Conservation (phyloP, 2,113 vertebrate genomes). For the Lophochroa leadbeateri region DNA sequence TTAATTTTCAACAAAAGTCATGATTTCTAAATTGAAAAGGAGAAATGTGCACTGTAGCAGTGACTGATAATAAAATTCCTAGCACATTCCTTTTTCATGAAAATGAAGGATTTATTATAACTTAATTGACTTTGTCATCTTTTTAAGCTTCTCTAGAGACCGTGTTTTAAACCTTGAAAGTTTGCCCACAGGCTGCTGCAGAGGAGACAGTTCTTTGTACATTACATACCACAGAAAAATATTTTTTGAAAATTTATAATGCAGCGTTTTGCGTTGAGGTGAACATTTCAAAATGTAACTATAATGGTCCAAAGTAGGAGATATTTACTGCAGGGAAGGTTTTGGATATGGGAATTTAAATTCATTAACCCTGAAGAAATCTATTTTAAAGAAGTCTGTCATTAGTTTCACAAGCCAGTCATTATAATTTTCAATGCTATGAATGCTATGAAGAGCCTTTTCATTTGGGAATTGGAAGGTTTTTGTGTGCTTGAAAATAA, state of each 20-base stretch:
- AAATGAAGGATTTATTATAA: slow-evolving; percentile 31
- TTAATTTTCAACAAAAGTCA: slow-evolving; percentile 7
- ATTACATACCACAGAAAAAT: neutral
- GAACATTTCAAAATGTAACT: slow-evolving; percentile 4
- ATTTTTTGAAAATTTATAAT: neutral
- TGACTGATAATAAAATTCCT: slow-evolving; percentile 1
- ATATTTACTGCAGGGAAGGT: neutral
- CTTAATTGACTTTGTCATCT: slow-evolving; percentile 51
- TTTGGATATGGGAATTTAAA: neutral
- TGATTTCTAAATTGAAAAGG: slow-evolving; percentile 23
- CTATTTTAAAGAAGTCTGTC: neutral
- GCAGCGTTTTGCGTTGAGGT: neutral
- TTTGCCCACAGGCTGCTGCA: slow-evolving; percentile 25
- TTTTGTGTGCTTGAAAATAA: neutral
- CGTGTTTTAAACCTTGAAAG: slow-evolving; percentile 16
- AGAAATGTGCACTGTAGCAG: neutral
- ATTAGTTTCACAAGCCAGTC: neutral
- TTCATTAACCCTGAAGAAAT: slow-evolving; percentile 29
- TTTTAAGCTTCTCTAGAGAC: neutral
- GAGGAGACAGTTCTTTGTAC: neutral
- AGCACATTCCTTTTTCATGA: neutral
- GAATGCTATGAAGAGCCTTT: neutral
- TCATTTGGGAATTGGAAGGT: neutral
- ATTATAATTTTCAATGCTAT: slow-evolving; percentile 2
- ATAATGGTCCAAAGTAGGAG: neutral